Conservation (phyloP, 2,113 vertebrate species). For the Polyodon spathula region DNA sequence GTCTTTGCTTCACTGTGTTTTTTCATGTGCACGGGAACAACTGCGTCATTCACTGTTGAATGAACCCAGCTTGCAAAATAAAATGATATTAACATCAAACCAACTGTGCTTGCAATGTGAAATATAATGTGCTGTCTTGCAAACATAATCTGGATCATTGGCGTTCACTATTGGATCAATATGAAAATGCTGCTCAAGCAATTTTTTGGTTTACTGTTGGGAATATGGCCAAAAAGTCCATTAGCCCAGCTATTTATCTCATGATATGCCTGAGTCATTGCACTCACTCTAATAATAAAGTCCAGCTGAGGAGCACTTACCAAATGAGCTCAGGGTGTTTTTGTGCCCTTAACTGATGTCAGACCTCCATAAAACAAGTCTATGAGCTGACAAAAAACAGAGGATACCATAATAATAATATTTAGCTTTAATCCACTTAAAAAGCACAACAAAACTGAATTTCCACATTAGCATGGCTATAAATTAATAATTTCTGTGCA, state of each 20-base stretch:
- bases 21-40: too few relatives aligned
- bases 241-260: conserved; percentile 40
- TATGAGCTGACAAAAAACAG: not conserved
- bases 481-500: not conserved
- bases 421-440: not conserved
- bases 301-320: not conserved
- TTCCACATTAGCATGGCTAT: not conserved
- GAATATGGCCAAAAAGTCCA: conserved; percentile 50
- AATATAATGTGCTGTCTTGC: not conserved
- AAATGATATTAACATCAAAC: too few relatives aligned
- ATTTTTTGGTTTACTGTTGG: conserved; percentile 42
- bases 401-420: not conserved
- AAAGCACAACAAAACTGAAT: not conserved
- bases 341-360: not conserved
- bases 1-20: too few relatives aligned
- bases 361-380: not conserved
- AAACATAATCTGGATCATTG: too few relatives aligned
- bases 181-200: conserved; percentile 11
- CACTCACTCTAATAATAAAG: conserved; percentile 19
- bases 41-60: too few relatives aligned
- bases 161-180: not conserved
- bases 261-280: conserved; percentile 41
- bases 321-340: not conserved
- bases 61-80: too few relatives aligned
- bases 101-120: too few relatives aligned